phyloP scores from a whole-genome alignment of 1,140 invertebrate species.

The Meloidogyne hapla region DNA sequence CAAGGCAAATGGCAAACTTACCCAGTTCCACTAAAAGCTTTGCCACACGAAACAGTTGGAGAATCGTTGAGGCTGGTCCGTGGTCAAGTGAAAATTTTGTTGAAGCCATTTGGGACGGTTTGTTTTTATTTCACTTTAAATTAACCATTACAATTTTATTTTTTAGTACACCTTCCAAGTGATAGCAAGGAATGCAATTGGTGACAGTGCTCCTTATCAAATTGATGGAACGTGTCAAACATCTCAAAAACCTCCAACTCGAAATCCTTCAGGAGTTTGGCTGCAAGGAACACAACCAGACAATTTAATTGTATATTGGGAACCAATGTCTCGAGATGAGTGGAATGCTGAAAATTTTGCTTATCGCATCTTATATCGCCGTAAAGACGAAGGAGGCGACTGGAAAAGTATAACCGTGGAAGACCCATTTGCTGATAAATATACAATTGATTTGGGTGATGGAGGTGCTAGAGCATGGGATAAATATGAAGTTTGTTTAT shows the following conservation, averaged over 20 bases:
- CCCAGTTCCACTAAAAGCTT: conserved; percentile 56
- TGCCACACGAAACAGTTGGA: conserved; percentile 48
- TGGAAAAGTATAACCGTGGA: conserved; percentile 53
- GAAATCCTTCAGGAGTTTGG: conserved; percentile 90
- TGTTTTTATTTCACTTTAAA: not conserved
- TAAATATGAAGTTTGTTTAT: conserved; percentile 54
- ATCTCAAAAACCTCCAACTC: conserved; percentile 79
- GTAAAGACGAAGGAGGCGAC: conserved; percentile 37
- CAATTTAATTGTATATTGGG: conserved; percentile 86
- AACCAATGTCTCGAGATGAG: conserved; percentile 59
- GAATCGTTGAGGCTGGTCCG: conserved; percentile 42
- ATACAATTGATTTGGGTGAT: conserved; percentile 57
- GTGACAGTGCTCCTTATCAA: conserved; percentile 76
- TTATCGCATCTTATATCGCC: conserved; percentile 52
- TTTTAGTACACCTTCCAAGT: conserved; percentile 87
- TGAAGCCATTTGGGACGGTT: conserved; percentile 60
- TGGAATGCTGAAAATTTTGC: conserved; percentile 62
- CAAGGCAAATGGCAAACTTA: conserved; percentile 53
- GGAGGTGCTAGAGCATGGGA: conserved; percentile 53
- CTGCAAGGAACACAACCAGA: conserved; percentile 81
- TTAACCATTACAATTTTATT: too few species aligned
- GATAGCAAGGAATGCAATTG: conserved; percentile 88
- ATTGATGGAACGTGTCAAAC: conserved; percentile 78
- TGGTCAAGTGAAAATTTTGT: conserved; percentile 45
- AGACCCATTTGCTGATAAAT: conserved; percentile 55